Percentiles rank a stretch among this genome's conserved stretches.
Evolutionary conservation across 2,113 vertebrate genomes (phyloP).

Genomic region (Bolborhynchus lineola): DNA sequence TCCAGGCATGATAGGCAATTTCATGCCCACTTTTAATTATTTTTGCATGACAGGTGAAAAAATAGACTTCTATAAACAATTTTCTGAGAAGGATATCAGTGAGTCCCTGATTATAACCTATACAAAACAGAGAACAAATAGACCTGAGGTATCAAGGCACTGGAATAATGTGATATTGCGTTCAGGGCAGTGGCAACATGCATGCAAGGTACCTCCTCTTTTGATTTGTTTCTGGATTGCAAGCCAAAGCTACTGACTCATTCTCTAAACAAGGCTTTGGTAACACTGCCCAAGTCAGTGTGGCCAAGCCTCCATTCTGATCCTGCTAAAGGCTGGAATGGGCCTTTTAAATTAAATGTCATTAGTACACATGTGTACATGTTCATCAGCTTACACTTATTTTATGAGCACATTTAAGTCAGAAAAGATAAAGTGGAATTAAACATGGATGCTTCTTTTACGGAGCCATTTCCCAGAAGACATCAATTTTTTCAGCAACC

Average conservation of each 20-base stretch:
- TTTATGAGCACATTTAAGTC: background rate
- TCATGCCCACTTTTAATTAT: background rate
- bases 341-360: background rate
- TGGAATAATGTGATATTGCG: background rate
- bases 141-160: too few relatives aligned
- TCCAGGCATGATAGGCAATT: background rate
- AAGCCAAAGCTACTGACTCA: background rate
- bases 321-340: background rate
- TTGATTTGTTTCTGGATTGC: background rate
- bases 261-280: background rate
- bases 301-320: background rate
- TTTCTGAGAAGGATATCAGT: background rate
- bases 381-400: background rate
- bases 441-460: constrained; percentile 1
- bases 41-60: background rate
- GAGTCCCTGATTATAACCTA: background rate
- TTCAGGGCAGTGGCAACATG: background rate
- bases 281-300: rapidly evolving
- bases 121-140: background rate
- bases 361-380: rapidly evolving
- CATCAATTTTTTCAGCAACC: background rate
- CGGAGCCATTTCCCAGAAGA: background rate
- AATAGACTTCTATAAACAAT: background rate
- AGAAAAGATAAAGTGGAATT: constrained; percentile 23
- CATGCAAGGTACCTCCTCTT: background rate